These are phyloP conservation scores for Biston betularia DNA, from an alignment of 2,888 invertebrate species.

Conservation along the genomic window DNA sequence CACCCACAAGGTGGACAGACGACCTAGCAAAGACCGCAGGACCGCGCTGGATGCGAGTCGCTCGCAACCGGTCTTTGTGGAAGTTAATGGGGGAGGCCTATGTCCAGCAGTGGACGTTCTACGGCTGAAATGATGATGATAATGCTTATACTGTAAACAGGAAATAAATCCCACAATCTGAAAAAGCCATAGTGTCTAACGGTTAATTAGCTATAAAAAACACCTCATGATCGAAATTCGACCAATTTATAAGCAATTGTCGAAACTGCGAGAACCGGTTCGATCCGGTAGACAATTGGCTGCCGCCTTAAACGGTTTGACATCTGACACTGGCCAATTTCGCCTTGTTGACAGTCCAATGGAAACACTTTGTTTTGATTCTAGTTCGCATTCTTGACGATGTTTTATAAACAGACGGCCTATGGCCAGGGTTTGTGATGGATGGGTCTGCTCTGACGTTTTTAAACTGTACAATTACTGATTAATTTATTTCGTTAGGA, in stretches of 20 bases:
- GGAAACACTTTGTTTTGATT: slow-evolving; percentile 39
- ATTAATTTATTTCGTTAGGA: not conserved
- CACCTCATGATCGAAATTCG: slow-evolving; percentile 17
- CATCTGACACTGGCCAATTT: slow-evolving; percentile 63
- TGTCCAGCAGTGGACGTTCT: no score
- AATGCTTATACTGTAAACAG: no score
- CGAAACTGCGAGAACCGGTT: slow-evolving; percentile 50
- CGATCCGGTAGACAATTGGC: slow-evolving; percentile 59
- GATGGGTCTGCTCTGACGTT: slow-evolving; percentile 9
- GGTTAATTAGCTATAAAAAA: not conserved
- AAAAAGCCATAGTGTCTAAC: not conserved
- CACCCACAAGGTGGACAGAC: no score
- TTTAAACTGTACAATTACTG: not conserved
- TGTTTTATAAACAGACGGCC: slow-evolving; percentile 32
- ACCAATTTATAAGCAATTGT: slow-evolving; percentile 29
- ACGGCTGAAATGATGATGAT: no score
- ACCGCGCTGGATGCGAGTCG: no score
- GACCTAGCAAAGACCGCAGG: no score
- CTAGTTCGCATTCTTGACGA: slow-evolving; percentile 23
- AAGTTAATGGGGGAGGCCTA: no score
- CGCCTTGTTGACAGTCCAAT: slow-evolving; percentile 28
- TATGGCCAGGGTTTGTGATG: slow-evolving; percentile 2
- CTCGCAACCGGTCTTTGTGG: no score
- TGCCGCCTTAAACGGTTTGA: slow-evolving; percentile 62
- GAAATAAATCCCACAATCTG: no score